phyloP scores from a whole-genome alignment of 2,888 invertebrate species.

The Myopa testacea region DNA sequence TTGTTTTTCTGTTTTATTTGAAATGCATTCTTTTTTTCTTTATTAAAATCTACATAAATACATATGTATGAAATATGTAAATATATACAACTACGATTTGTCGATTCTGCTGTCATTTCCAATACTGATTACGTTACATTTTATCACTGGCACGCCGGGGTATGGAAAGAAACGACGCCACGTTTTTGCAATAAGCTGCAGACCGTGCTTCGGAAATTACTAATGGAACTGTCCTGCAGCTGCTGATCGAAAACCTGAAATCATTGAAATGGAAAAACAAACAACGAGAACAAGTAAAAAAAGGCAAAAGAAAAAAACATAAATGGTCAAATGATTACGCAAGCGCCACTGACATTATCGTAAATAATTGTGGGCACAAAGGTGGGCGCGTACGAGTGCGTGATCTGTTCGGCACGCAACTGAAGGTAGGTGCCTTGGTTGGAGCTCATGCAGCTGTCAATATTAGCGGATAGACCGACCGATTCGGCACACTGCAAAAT shows the following conservation, averaged over 20 bases:
- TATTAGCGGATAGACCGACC: constrained; percentile 64
- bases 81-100: background rate
- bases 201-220: constrained; percentile 67
- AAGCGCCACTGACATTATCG: constrained; percentile 67
- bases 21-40: background rate
- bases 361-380: constrained; percentile 72
- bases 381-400: constrained; percentile 63
- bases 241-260: constrained; percentile 66
- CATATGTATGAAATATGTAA: background rate
- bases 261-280: constrained; percentile 14
- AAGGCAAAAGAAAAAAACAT: background rate
- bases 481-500: constrained; percentile 66
- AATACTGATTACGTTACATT: background rate
- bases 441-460: constrained; percentile 67
- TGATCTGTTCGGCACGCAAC: constrained; percentile 69
- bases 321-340: background rate
- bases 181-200: constrained; percentile 61
- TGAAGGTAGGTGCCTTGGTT: constrained; percentile 68
- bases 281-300: background rate
- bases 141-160: constrained; percentile 38
- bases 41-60: background rate
- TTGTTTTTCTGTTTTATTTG: no score
- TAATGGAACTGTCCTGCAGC: constrained; percentile 68
- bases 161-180: constrained; percentile 46
- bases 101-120: background rate